These are phyloP conservation scores for Drosophila obscura DNA, from an alignment of 1,140 invertebrate species.

Conservation along the genomic window DNA sequence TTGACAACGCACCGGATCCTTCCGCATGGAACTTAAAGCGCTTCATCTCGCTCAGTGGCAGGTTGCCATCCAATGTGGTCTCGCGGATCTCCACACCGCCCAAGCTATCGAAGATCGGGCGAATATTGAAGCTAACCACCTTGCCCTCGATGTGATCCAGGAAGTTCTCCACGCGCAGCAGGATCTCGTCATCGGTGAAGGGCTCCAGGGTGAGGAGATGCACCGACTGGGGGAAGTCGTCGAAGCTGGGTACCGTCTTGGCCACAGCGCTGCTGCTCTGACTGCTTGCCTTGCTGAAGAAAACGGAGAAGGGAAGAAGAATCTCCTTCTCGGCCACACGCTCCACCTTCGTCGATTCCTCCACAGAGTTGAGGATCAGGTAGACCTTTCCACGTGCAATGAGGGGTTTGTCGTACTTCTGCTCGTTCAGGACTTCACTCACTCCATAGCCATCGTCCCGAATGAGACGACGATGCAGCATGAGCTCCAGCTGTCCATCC, in stretches of 20 bases:
- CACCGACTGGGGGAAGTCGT: conserved; percentile 88
- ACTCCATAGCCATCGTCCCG: conserved; percentile 98
- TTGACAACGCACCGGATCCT: conserved; percentile 30
- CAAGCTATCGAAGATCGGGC: conserved; percentile 55
- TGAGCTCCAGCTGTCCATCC: conserved; percentile 91
- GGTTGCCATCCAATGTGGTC: conserved; percentile 73
- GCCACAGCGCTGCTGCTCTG: conserved; percentile 63
- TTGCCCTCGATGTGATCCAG: conserved; percentile 91
- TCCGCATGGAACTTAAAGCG: conserved; percentile 72
- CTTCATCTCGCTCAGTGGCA: conserved; percentile 61
- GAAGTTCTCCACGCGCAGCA: conserved; percentile 95
- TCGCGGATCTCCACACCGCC: conserved; percentile 60
- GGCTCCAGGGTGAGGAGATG: conserved; percentile 95
- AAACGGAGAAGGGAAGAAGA: conserved; percentile 72
- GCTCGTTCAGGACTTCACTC: conserved; percentile 95
- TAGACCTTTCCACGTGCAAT: conserved; percentile 92
- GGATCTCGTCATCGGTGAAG: conserved; percentile 88
- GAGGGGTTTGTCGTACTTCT: conserved; percentile 89
- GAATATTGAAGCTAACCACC: conserved; percentile 78
- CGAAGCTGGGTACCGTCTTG: conserved; percentile 52
- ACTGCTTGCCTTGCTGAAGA: conserved; percentile 77
- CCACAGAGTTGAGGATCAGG: conserved; percentile 85
- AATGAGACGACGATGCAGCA: conserved; percentile 95
- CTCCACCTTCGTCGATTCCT: conserved; percentile 38
- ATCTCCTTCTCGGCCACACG: conserved; percentile 62